Evolutionary conservation across 2,113 vertebrate genomes (phyloP).

Genomic region (Mormoops blainvillei): DNA sequence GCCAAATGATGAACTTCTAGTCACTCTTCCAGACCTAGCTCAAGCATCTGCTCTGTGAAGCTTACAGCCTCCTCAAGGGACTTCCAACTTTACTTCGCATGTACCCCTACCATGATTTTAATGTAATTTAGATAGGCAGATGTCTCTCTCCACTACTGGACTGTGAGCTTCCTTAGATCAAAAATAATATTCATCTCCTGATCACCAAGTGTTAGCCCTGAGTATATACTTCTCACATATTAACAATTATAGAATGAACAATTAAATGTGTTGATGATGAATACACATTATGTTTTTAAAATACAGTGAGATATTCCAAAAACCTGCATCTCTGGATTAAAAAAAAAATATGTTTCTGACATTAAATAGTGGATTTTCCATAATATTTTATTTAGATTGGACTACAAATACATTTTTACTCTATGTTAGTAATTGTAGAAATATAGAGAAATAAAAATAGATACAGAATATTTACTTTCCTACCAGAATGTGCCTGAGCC

Average conservation of each 20-base stretch:
- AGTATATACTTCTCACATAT: background rate
- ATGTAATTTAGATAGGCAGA: background rate
- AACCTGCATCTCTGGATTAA: background rate
- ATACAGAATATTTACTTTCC: background rate
- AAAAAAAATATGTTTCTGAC: background rate
- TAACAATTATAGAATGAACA: background rate
- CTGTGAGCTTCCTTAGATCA: background rate
- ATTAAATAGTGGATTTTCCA: background rate
- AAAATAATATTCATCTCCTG: background rate
- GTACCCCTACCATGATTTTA: background rate
- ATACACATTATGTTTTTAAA: background rate
- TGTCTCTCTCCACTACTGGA: background rate
- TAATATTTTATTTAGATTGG: conserved; percentile 2
- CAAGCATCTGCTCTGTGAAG: background rate
- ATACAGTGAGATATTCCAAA: background rate
- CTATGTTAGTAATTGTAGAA: background rate
- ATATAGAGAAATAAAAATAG: background rate
- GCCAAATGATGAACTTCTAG: background rate
- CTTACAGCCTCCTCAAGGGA: background rate
- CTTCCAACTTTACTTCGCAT: background rate
- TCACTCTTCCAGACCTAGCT: background rate
- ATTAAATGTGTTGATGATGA: background rate
- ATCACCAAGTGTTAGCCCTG: background rate
- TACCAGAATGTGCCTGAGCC: background rate
- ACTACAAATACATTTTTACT: background rate